A percentile compares a stretch with the other conserved stretches of the same genome.
Conservation (phyloP, 2,888 invertebrate species). For the Erpobdella octoculata region DNA sequence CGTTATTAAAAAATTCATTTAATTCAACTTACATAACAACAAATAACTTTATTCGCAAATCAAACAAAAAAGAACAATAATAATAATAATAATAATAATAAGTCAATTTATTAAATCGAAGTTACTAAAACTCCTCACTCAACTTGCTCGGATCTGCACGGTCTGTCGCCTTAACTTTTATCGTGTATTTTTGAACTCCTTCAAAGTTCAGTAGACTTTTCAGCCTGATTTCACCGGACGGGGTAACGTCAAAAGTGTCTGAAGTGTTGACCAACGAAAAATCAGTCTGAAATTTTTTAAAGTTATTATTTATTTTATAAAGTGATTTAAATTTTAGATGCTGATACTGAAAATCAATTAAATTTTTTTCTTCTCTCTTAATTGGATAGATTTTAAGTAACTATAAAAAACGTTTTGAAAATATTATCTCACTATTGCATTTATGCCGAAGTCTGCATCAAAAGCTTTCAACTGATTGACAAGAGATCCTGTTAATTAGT, state of each 20-base stretch:
- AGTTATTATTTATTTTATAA: not conserved
- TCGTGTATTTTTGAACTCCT: conserved; percentile 24
- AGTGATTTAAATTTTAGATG: not conserved
- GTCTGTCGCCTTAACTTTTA: conserved; percentile 33
- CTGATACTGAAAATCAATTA: no score
- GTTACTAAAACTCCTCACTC: not conserved
- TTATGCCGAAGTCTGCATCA: conserved; percentile 31
- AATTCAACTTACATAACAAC: not conserved
- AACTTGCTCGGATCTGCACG: conserved; percentile 18
- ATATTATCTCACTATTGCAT: not conserved
- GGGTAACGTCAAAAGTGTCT: conserved; percentile 13
- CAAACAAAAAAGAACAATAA: not conserved
- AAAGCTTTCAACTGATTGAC: conserved; percentile 31
- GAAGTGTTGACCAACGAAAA: no score
- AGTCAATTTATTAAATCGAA: not conserved
- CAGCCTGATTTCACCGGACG: conserved; percentile 23
- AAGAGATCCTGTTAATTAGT: conserved; percentile 25
- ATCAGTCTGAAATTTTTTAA: not conserved
- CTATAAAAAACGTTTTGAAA: no score
- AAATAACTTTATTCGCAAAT: conserved; percentile 3
- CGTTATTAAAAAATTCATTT: not conserved
- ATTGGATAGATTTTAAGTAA: no score
- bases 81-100: not conserved
- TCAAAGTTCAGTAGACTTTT: conserved; percentile 29
- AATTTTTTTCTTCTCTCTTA: not conserved